Base-by-base conservation (phyloP, 2,113 vertebrate genomes). In the Oryzias woworae region DNA sequence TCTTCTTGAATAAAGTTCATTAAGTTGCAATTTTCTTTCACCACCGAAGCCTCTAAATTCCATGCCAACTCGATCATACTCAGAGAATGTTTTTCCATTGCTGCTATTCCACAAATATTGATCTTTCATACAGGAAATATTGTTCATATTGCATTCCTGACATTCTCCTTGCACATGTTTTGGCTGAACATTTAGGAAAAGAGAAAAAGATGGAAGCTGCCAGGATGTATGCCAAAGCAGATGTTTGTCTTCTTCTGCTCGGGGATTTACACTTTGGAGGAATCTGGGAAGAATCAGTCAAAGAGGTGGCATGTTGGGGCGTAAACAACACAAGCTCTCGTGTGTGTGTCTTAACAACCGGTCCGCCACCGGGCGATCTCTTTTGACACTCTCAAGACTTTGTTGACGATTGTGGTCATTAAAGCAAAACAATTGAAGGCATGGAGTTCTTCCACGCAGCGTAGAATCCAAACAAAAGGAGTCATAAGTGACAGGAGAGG, bases 381-480 rank as follows among this genome's bases (percentile, higher is more conserved):
- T 55, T 51, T 49, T 42, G 49, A 78, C 42, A 23, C 61, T 26
- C 66, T 71, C 36, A 59, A 31, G 53, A 62, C 15, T 58, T 70
- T 43, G 54, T 1, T 15, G 73, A 36, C 36, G 45, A 69, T 55
- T 48, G 36, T 28, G 42, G 69, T 60, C 48, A 22, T 61, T 77
- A 74, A 90, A 68, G 58, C 63, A 75, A 76, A 85, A 82, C 79
- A 83, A 75, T 64, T 22, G 31, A 22, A 58, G 56, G n/a, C 71
- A 66, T 42, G 60, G 42, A 49, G 47, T 61, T 80, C 63, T 68
- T 83, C 49, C 54, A 69, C 69, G 67, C 87, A 77, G 87, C 75
- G 82, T 73, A 81, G 77, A 85, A 59, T 45, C 78, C 52, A 78
- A 78, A 90, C 77, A 89, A 79, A 85, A 83, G 80, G 71, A 1